Evolutionary conservation across 2,797 vertebrate genomes (phyloP).

Genomic region (Fundulus diaphanus): DNA sequence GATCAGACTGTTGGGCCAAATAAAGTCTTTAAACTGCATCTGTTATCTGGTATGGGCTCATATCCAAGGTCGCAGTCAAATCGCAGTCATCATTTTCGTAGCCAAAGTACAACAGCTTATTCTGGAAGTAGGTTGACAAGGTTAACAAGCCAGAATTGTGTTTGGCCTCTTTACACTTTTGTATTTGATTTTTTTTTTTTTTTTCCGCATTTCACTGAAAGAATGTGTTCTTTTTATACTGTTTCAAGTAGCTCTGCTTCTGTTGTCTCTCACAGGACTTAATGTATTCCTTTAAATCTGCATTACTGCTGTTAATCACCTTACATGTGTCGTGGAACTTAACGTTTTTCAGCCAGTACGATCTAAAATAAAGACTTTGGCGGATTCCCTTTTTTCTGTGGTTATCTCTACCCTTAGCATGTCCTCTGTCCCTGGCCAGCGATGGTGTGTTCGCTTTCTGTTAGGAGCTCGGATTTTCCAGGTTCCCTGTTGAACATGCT

Average conservation of each 20-base stretch:
- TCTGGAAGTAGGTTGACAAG: conserved; percentile 79
- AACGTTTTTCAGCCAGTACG: conserved; percentile 66
- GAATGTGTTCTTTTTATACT: conserved; percentile 75
- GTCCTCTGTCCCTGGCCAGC: neutral
- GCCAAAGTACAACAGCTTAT: conserved; percentile 64
- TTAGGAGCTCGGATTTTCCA: neutral
- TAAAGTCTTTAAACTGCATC: conserved; percentile 86
- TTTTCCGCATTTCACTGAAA: conserved; percentile 66
- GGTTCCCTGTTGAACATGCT: neutral
- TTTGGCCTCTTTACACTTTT: conserved; percentile 86
- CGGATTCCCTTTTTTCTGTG: too few relatives aligned
- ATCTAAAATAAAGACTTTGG: conserved; percentile 68
- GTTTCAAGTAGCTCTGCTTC: conserved; percentile 65
- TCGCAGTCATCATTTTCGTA: conserved; percentile 78
- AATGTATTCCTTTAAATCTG: conserved; percentile 73
- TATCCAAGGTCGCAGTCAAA: conserved; percentile 86
- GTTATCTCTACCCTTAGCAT: neutral
- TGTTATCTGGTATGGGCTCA: conserved; percentile 90
- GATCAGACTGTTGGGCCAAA: conserved; percentile 63
- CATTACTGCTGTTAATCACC: conserved; percentile 50
- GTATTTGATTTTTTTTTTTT: conserved; percentile 77
- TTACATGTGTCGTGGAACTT: conserved; percentile 69
- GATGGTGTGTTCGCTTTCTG: neutral
- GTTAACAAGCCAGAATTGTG: conserved; percentile 18
- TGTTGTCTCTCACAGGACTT: conserved; percentile 60